Percentiles rank a stretch among this genome's conserved stretches.
phyloP scores from a whole-genome alignment of 2,888 invertebrate species.

The Apotomis capreana region DNA sequence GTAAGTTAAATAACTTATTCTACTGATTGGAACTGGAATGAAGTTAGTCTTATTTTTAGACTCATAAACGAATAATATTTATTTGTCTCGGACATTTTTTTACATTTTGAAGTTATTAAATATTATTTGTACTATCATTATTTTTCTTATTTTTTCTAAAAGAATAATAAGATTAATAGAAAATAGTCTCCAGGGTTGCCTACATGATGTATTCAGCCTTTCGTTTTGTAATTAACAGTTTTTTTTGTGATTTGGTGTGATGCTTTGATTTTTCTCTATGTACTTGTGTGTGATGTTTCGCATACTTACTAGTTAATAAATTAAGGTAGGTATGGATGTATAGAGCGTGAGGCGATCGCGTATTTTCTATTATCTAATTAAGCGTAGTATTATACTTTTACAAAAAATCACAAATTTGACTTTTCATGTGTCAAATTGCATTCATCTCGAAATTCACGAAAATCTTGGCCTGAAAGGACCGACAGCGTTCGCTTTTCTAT shows the following conservation, averaged over 20 bases:
- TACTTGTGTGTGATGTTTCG: constrained; percentile 56
- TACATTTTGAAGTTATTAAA: too few species aligned
- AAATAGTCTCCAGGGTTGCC: neutral
- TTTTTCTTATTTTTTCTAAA: too few species aligned
- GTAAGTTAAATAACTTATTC: neutral
- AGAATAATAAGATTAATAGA: neutral
- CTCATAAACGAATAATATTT: too few species aligned
- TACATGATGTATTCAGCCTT: constrained; percentile 49
- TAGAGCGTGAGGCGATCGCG: constrained; percentile 72
- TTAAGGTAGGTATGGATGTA: constrained; percentile 58
- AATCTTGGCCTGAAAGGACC: constrained; percentile 11
- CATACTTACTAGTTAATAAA: constrained; percentile 61
- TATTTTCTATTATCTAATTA: constrained; percentile 74
- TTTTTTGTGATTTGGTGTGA: constrained; percentile 65
- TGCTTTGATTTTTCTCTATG: constrained; percentile 55
- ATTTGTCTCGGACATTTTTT: too few species aligned
- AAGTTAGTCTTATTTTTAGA: neutral
- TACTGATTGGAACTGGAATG: neutral
- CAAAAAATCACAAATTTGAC: constrained; percentile 78
- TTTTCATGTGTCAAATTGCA: constrained; percentile 60
- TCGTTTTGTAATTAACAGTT: constrained; percentile 53
- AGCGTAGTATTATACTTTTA: constrained; percentile 80
- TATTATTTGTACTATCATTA: too few species aligned
- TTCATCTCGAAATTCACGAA: constrained; percentile 40
- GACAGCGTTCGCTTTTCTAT: constrained; percentile 13